Evolutionary conservation across 2,113 vertebrate genomes (phyloP), one percentile per base, ranked within the genome.

Genomic region (Narcine bancroftii): DNA sequence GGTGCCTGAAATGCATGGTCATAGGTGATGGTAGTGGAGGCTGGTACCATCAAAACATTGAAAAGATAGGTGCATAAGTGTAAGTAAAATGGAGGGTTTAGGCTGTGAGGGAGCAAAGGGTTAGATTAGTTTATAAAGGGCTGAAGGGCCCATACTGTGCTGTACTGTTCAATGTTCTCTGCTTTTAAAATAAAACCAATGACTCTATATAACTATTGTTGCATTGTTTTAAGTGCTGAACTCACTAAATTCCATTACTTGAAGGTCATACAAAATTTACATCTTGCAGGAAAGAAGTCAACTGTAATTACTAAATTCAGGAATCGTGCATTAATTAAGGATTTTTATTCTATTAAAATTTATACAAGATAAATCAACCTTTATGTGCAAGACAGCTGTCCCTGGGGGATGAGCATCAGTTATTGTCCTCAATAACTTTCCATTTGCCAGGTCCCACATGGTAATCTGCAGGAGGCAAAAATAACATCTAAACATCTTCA

Each of bases 381-480:
- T 99, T 87, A 99, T 96, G 73, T 99, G 98, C 81, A 99, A 94
- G 94, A 99, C 96, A 69, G 99, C 99, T 26, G 98, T 99, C 92
- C 99, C 98, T 66, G 99, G 99, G 83, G 99, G 99, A 93, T 99
- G 98, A 63, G 98, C 99, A 93, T 99, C 99, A 73, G 96, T 97
- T 95, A 99, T 99, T 1, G 97, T 99, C 93, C 98, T 96, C 19
- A 99, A 96, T 92, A 99, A 97, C 94, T 99, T 99, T 92, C 98
- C 99, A 94, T 97, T 98, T 94, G 98, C 98, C 93, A 99, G 95
- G 95, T 99, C 99, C 99, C 99, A 99, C 99, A 99, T 99, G 0
- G 98, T 99, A 94, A 99, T 99, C 98, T 99, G 92, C 29, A 96
- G 93, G 63, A 92, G 92, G 17, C 50, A 91, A 69, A 60, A 56